Evolutionary conservation across 1,140 invertebrate species (phyloP).

Genomic region (Paracyclopina nana): DNA sequence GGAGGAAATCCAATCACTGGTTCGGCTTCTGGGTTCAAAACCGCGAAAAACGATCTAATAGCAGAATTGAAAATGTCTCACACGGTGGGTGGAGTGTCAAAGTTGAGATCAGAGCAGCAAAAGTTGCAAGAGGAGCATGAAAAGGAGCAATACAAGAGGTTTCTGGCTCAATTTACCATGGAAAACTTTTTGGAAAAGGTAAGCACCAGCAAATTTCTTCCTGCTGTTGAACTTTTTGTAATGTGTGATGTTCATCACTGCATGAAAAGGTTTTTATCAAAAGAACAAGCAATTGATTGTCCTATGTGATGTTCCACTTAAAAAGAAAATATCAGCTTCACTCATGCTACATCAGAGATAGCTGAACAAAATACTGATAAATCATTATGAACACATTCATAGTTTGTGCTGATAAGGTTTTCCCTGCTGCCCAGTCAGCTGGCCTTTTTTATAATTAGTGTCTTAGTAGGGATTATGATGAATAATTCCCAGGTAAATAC

Average conservation of each 20-base stretch:
- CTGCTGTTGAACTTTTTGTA: too few relatives aligned
- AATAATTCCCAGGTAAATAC: background rate
- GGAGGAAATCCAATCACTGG: background rate
- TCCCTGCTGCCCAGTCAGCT: too few relatives aligned
- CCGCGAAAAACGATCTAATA: conserved; percentile 54
- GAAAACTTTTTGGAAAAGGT: conserved; percentile 75
- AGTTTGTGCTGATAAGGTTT: background rate
- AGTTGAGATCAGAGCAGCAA: conserved; percentile 64
- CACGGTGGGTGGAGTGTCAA: conserved; percentile 69
- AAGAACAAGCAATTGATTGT: background rate
- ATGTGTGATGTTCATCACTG: background rate
- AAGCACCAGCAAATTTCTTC: too few relatives aligned
- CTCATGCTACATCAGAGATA: background rate
- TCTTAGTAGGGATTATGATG: background rate
- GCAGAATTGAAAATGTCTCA: conserved; percentile 72
- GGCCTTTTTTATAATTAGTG: too few relatives aligned
- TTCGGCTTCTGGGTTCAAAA: background rate
- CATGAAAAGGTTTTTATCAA: background rate
- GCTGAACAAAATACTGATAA: background rate
- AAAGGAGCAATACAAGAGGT: conserved; percentile 55
- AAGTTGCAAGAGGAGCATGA: conserved; percentile 54
- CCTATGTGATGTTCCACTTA: background rate
- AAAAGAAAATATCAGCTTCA: background rate
- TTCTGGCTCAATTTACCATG: conserved; percentile 57
- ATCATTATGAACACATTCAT: background rate